These are phyloP conservation scores for Xenopus tropicalis DNA, from an alignment of 2,113 vertebrate species.

Conservation along the genomic window UCB_Xtro_10.0 CM004450.2:44848001-44848500, in stretches of 20 bases:
- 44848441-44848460: not conserved
- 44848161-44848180: conserved; percentile 23
- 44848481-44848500: conserved; percentile 53
- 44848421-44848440: not conserved
- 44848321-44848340: too few species aligned
- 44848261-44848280: not conserved
- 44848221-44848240: conserved; percentile 26
- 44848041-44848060: not conserved
- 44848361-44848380: too few species aligned
- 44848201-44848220: conserved; percentile 40
- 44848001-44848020: not conserved
- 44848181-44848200: conserved; percentile 37
- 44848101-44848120: conserved; percentile 3
- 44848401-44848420: too few species aligned
- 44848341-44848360: too few species aligned
- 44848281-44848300: too few species aligned
- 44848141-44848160: conserved; percentile 36
- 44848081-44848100: not conserved
- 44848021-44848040: not conserved
- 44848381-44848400: too few species aligned
- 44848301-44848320: too few species aligned
- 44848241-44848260: not conserved
- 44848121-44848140: conserved; percentile 26
- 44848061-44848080: not conserved
- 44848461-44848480: conserved; percentile 8